Evolutionary conservation across 2,888 invertebrate genomes (phyloP), one percentile per base, ranked within the genome.

Genomic region (Platycnemis pennipes): DNA sequence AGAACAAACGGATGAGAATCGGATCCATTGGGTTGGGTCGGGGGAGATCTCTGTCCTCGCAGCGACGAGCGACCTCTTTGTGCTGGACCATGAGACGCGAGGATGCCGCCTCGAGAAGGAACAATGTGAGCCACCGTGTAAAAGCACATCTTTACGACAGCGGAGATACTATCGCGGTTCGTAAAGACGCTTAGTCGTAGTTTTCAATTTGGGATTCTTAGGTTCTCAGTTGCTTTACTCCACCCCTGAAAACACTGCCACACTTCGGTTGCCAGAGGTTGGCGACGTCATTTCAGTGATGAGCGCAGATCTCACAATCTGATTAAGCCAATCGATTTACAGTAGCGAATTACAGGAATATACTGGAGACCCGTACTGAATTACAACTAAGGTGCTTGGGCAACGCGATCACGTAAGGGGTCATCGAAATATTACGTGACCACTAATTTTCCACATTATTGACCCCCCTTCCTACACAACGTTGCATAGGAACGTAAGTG

Each of bases 1-100:
- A 87, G n/a, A 87, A 87, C 46, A 87, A 87, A 45, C 87, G 26
- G 44, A 87, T 87, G 87, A n/a, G n/a, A 77, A 77, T 77, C 77
- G 31, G 77, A 77, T 13, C 44, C 87, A 11, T 45, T 46, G 87
- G 7, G 87, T n/a, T n/a, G 87, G 87, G 45, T 8, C 87, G 45
- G 46, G 44, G 45, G 13, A 26, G 45, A 37, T 77, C 31, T 16
- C 37, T 37, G 5, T n/a, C 45, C 45, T 87, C 86, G 42, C 46
- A 13, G 13, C 11, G 87, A 77, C 26, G 77, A 37, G 77, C 37
- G 77, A 77, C 37, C 31, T 0, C 37, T 16, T 31, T 16, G 26
- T 37, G 37, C 16, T 11, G 77, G 77, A 77, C 37, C 31, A 13
- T 19, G 87, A 45, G 16, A n/a, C 42, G 45, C 7, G 87, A 26